Evolutionary conservation across 2,113 vertebrate genomes (phyloP), one percentile per base, ranked within the genome.

Genomic region (Coreoperca whiteheadi): DNA sequence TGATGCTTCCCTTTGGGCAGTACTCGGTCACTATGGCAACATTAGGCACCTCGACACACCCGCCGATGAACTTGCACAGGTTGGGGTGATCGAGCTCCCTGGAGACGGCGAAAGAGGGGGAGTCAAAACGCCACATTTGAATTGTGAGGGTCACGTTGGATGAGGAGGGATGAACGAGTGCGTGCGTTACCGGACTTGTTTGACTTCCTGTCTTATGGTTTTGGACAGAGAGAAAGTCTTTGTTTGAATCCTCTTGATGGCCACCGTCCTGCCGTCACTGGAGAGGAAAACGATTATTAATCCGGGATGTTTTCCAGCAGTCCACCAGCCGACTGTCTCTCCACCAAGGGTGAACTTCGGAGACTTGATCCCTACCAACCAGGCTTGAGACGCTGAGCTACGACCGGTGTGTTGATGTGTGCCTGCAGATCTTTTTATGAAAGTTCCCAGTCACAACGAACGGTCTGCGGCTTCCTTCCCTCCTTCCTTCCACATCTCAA

Each of bases 81-180:
- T 97, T 98, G 7, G 94, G 94, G 77, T 97, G 96, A 78, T 98
- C 97, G 37, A 97, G 94, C 93, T 98, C 97, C 87, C 97, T 97
- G 90, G 6, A 60, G 20, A 21, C 0, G 65, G 15, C 51, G 3
- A 59, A 8, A 75, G 14, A 56, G 7, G 66, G 8, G 25, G 6
- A 53, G 32, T 67, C 37, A 41, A 9, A 41, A 10, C 0, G 18
- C 9, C 8, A 56, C 8, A 23, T 23, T 12, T 43, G 25, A 20
- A 6, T 11, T 3, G 20, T 2, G 20, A 32, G 18, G 21, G 9
- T 39, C 7, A 8, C 10, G 3, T 16, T 23, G 1, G 53, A 4
- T 10, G 25, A 46, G 5, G 50, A 30, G 4, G 12, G 37, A 54
- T 6, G 43, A n/a, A 15, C 0, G 12, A 10, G 25, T 61, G 61